Conservation (phyloP, 53 echinoderm and acorn worm genomes). For the Astropecten irregularis region DNA sequence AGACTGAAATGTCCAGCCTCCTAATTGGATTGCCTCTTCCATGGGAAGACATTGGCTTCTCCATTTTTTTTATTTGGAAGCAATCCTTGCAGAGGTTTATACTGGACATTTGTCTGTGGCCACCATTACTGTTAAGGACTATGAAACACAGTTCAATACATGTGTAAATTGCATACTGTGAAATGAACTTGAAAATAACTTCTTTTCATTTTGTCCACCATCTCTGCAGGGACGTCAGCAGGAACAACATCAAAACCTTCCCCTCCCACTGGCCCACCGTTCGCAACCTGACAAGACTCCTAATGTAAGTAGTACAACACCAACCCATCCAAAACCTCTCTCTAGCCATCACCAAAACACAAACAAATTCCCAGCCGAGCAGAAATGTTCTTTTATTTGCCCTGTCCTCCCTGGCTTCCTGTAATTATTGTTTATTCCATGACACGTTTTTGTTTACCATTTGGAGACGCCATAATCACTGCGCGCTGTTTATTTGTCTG, state of each 20-base stretch:
- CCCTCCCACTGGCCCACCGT: slow-evolving; percentile 28
- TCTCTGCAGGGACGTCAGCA: slow-evolving; percentile 39
- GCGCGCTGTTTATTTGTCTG: slow-evolving; percentile 17
- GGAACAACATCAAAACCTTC: slow-evolving; percentile 12
- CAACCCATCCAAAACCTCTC: not conserved
- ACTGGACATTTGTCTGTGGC: no score
- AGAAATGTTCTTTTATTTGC: not conserved
- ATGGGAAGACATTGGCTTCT: no score
- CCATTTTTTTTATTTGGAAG: no score
- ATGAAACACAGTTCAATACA: no score
- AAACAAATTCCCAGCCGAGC: not conserved
- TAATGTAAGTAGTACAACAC: slow-evolving; percentile 15
- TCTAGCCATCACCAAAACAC: not conserved
- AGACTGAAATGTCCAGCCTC: no score
- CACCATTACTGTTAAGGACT: no score
- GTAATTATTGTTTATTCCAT: slow-evolving; percentile 32
- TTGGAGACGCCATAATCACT: slow-evolving; percentile 20
- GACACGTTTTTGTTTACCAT: slow-evolving; percentile 19
- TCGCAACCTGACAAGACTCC: slow-evolving; percentile 41
- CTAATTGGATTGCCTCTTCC: no score
- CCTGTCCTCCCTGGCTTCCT: not conserved
- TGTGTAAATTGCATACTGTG: no score
- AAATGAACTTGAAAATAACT: no score
- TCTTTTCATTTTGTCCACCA: no score
- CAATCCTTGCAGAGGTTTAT: no score